phyloP scores from a whole-genome alignment of 2,113 vertebrate genomes.

The Chloroceryle aenea region DNA sequence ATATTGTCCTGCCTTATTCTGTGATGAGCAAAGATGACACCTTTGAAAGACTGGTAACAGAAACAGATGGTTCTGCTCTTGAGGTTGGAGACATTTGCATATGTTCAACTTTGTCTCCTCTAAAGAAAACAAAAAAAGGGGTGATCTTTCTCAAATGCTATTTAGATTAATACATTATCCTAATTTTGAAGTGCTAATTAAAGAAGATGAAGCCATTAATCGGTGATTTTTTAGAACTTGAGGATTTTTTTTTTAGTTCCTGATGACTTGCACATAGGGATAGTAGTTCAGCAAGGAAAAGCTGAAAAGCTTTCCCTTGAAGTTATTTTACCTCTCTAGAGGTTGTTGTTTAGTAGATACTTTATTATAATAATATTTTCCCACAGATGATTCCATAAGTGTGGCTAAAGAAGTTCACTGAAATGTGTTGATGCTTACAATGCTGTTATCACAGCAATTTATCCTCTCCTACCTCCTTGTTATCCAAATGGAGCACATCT shows the following conservation, averaged over 20 bases:
- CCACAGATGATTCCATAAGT: background rate
- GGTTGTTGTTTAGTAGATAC: background rate
- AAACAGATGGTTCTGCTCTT: background rate
- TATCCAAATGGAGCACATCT: background rate
- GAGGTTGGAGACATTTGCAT: background rate
- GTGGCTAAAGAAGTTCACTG: background rate
- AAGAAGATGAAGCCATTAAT: background rate
- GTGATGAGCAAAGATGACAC: background rate
- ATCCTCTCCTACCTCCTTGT: background rate
- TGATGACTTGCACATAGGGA: background rate
- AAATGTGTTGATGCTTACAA: background rate
- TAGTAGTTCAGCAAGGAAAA: background rate
- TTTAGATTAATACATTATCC: background rate
- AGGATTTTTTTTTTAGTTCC: background rate
- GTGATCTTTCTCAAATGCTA: background rate
- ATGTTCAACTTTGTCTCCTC: background rate
- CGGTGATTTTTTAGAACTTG: background rate
- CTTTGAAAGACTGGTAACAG: background rate
- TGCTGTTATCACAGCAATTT: background rate
- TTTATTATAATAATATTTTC: background rate
- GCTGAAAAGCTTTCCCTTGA: background rate
- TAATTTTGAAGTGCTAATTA: background rate
- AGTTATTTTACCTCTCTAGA: background rate
- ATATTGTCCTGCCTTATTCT: background rate
- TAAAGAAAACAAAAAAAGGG: background rate